phyloP scores from a whole-genome alignment of 2,888 invertebrate genomes.

The Drosophila affinis region DNA sequence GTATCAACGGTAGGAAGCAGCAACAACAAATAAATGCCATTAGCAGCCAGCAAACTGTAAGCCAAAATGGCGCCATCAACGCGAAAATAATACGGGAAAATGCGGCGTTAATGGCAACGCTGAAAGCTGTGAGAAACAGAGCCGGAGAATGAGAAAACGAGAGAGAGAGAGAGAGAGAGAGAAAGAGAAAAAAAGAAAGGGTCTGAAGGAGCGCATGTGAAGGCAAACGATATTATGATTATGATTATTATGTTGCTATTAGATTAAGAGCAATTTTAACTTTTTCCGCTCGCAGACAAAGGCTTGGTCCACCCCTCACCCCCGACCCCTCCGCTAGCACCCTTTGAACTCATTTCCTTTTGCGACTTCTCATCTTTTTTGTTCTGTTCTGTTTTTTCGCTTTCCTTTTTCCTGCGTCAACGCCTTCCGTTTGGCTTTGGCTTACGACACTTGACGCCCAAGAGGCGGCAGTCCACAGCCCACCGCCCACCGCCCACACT shows the following conservation, averaged over 20 bases:
- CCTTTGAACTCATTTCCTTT: constrained; percentile 42
- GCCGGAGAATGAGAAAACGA: background rate
- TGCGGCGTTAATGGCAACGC: constrained; percentile 70
- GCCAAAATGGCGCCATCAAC: constrained; percentile 75
- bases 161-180: constrained; percentile 12
- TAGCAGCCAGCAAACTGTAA: constrained; percentile 70
- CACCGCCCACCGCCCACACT: background rate
- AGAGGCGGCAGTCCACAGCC: constrained; percentile 11
- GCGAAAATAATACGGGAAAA: constrained; percentile 75
- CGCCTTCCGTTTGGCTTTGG: constrained; percentile 72
- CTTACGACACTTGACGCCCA: constrained; percentile 75
- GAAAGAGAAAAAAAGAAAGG: background rate
- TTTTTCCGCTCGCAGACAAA: constrained; percentile 42
- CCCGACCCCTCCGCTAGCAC: constrained; percentile 14
- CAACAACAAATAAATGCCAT: constrained; percentile 68
- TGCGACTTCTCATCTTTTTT: constrained; percentile 44
- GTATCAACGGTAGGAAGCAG: constrained; percentile 26
- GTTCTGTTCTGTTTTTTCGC: constrained; percentile 21
- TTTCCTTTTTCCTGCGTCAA: constrained; percentile 55
- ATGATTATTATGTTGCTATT: constrained; percentile 81
- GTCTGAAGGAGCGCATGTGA: constrained; percentile 46
- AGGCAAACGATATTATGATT: constrained; percentile 79
- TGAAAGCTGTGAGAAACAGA: constrained; percentile 5
- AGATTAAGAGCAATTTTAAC: constrained; percentile 81
- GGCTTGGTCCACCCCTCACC: constrained; percentile 17